Evolutionary conservation across 2,888 invertebrate genomes (phyloP), one percentile per base, ranked within the genome.

Genomic region (Mythimna impura): DNA sequence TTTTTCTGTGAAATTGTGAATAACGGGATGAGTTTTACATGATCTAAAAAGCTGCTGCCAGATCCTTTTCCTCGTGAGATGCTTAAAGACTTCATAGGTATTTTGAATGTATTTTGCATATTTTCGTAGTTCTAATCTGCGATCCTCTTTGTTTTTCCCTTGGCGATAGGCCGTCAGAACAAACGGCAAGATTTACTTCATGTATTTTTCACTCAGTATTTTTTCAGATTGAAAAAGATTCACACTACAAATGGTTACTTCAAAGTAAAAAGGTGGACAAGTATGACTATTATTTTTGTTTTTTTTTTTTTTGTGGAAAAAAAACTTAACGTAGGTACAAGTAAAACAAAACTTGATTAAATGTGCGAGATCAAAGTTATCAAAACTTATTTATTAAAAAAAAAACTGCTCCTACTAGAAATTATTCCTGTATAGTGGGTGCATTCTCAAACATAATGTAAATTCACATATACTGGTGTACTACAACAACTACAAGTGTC

Each of bases 1-100:
- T 73, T 73, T 81, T 70, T 86, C 74, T 84, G 82, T 84, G 79
- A 81, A 86, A 82, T 82, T 82, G 82, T 84, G 82, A 86, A 82
- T 75, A 71, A 73, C 54, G 71, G 66, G 76, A 78, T 84, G 86
- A 82, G 79, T 84, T 78, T 72, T 78, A 72, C 70, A 73, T 84
- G 86, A 84, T 84, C 76, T 75, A 75, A 64, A 81, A 81, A 81
- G 78, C 76, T 69, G 54, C 70, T 58, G 40, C 10, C 25, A 55
- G 62, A 55, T 64, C 22, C 17, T 63, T 69, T 66, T 47, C 72
- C 54, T 64, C 54, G 25, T 30, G 20, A 47, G 71, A 73, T 47
- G 61, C 62, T 75, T 76, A 61, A 9, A 58, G 34, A 55, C 20
- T 34, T 58, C 20, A 20, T 55, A 80, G 1, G 36, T 54, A 30